Percentiles rank a stretch among this genome's conserved stretches.
These are phyloP conservation scores for Dallia pectoralis DNA, from an alignment of 2,797 vertebrate species.

Conservation along the genomic window DNA sequence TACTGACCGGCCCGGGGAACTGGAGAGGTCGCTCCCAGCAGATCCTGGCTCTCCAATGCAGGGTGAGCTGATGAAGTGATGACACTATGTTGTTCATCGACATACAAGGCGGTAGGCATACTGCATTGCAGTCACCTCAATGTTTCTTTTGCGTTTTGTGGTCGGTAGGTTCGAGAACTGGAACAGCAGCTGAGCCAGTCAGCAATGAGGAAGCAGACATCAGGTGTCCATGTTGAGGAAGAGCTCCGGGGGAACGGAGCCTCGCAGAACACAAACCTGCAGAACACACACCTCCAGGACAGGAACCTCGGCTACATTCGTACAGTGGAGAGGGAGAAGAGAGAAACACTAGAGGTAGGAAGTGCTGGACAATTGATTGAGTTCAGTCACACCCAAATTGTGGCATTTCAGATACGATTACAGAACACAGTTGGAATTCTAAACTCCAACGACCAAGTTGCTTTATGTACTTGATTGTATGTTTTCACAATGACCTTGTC, in stretches of 20 bases:
- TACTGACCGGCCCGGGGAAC: constrained; percentile 76
- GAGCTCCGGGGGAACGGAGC: constrained; percentile 52
- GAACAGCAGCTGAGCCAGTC: constrained; percentile 80
- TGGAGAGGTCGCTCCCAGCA: constrained; percentile 93
- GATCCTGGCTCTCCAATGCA: constrained; percentile 85
- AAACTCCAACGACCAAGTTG: not conserved
- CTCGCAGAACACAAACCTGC: constrained; percentile 64
- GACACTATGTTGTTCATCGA: not conserved
- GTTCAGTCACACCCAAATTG: not conserved
- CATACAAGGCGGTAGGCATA: not conserved
- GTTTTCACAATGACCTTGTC: not conserved
- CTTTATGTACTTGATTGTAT: not conserved
- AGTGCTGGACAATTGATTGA: not conserved
- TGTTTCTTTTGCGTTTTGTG: not conserved
- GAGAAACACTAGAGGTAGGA: constrained; percentile 82
- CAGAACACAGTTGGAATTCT: not conserved
- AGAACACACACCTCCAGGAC: constrained; percentile 74
- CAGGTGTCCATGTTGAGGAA: constrained; percentile 59
- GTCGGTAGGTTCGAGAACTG: constrained; percentile 82
- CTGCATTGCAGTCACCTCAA: not conserved
- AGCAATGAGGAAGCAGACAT: constrained; percentile 55
- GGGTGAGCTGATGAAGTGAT: constrained; percentile 68
- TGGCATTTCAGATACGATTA: not conserved
- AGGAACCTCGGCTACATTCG: constrained; percentile 83
- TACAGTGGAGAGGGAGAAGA: constrained; percentile 83